Percentiles rank a stretch among this genome's conserved stretches.
Conservation (phyloP, 2,113 vertebrate genomes). For the Polypterus senegalus region DNA sequence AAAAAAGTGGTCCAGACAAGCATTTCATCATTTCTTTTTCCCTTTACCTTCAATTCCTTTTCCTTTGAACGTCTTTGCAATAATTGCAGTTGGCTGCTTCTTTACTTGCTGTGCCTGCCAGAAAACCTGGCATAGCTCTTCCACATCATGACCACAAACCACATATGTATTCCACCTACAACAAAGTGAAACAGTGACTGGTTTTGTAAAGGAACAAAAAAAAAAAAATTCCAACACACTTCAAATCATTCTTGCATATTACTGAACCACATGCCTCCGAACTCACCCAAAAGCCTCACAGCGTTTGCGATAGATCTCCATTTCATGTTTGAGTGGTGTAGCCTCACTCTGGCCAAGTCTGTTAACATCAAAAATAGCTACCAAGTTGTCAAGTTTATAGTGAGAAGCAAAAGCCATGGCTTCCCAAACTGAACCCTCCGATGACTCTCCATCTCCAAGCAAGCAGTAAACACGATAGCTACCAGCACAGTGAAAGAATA, state of each 20-base stretch:
- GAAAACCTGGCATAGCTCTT: constrained; percentile 61
- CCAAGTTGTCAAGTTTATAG: constrained; percentile 69
- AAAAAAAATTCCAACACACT: neutral
- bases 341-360: constrained; percentile 60
- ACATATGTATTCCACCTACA: constrained; percentile 70
- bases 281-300: constrained; percentile 76
- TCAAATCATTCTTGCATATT: too few species aligned
- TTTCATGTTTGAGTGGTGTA: constrained; percentile 53
- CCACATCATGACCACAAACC: constrained; percentile 68
- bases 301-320: constrained; percentile 51
- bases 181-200: neutral
- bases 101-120: constrained; percentile 60
- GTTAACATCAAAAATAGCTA: constrained; percentile 70
- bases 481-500: neutral
- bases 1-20: too few species aligned
- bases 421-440: constrained; percentile 75
- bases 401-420: constrained; percentile 72
- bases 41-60: constrained; percentile 62
- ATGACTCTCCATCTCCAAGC: constrained; percentile 63
- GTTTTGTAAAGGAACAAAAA: neutral
- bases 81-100: constrained; percentile 64
- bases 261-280: too few species aligned
- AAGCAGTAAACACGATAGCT: constrained; percentile 78
- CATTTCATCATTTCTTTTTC: too few species aligned
- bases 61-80: constrained; percentile 75